Evolutionary conservation across 2,888 invertebrate species (phyloP), one percentile per base, ranked within the genome.

Genomic region (Tethea ocularis): DNA sequence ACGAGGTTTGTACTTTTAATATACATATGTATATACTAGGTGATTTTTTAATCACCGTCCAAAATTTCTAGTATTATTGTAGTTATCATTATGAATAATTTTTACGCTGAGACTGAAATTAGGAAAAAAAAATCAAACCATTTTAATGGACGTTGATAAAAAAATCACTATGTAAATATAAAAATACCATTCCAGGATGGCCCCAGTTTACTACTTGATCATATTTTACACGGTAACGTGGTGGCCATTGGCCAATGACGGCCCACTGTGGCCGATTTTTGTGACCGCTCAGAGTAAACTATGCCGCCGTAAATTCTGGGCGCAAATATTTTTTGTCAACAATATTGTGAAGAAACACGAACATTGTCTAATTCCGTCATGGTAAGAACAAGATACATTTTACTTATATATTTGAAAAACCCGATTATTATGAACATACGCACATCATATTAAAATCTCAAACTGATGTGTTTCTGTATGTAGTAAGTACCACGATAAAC

Each of bases 261-360:
- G 69, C 0, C 69, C 69, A 0, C 23, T 61, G 29, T 8, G 66
- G 0, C 52, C 63, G 6, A 63, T 65, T 1, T 64, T 75, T 20
- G 72, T 65, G 17, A 51, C 57, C 17, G 57, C 2, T 38, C 38
- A 70, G 24, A 63, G 59, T 23, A 54, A 54, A 1, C 56, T 59
- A 10, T 76, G 76, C 38, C 61, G 56, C 11, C 51, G 46, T 4
- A 76, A 74, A 53, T 75, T 74, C 57, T 76, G 77, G 76, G 57
- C 58, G 0, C 72, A 76, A 23, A 57, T 61, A 0, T 69, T 76
- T 52, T 71, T 56, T 24, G 0, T 68, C 7, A 71, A 72, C 60
- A 76, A 74, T 51, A 56, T 74, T 0, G 59, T 76, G 26, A 68
- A 72, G 2, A 6, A 29, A 8, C 23, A 51, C 5, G 57, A 70